phyloP scores from a whole-genome alignment of 1,140 invertebrate species.

The Zaprionus gabonicus region DNA sequence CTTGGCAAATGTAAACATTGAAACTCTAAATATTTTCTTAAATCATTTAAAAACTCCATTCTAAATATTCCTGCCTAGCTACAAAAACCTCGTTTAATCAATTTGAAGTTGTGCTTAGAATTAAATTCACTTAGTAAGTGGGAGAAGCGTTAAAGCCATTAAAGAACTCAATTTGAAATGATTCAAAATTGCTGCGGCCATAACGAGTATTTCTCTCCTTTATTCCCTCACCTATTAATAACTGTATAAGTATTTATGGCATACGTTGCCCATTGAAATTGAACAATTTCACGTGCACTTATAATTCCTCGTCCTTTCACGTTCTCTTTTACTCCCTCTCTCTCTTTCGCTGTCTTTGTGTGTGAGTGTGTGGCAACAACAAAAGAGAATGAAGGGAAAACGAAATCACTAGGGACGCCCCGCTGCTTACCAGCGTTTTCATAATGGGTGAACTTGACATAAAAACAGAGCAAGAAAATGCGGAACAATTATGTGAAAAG shows the following conservation, averaged over 20 bases:
- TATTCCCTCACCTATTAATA: background rate
- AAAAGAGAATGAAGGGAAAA: conserved; percentile 51
- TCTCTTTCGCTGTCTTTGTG: background rate
- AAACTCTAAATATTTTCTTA: no score
- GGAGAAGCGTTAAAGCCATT: background rate
- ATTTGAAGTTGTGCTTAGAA: background rate
- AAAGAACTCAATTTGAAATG: background rate
- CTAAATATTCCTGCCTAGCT: background rate
- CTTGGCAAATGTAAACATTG: no score
- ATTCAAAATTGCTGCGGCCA: background rate
- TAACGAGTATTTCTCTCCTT: conserved; percentile 8
- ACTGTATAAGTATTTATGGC: conserved; percentile 38
- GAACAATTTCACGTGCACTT: conserved; percentile 63
- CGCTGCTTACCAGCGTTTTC: conserved; percentile 25
- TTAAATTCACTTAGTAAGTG: background rate
- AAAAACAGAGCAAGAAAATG: conserved; percentile 23
- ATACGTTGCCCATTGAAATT: conserved; percentile 50
- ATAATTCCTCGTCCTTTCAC: conserved; percentile 9
- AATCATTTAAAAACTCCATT: background rate
- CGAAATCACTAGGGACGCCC: conserved; percentile 32
- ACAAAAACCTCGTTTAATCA: background rate
- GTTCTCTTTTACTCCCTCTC: background rate
- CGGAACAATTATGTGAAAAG: background rate
- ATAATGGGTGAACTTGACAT: conserved; percentile 59
- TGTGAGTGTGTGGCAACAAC: conserved; percentile 40